These are phyloP conservation scores for Procambarus clarkii DNA, from an alignment of 1,140 invertebrate species.

Conservation along the genomic window DNA sequence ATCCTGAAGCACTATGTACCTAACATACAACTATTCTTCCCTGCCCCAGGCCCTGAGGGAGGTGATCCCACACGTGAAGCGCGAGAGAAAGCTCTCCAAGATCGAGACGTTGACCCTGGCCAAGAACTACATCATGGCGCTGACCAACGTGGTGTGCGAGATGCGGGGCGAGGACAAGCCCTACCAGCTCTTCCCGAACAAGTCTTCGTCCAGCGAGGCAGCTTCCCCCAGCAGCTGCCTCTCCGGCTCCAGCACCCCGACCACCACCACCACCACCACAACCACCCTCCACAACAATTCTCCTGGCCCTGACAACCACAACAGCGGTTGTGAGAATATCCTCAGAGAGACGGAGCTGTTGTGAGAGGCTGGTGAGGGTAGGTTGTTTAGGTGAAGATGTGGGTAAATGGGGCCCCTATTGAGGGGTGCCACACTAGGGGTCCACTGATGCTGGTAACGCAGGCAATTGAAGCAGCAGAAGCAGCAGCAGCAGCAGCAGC, in stretches of 20 bases:
- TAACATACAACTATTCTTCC: no score
- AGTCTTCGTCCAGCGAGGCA: background rate
- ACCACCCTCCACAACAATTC: background rate
- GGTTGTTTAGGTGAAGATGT: no score
- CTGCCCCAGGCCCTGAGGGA: constrained; percentile 86
- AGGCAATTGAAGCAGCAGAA: no score
- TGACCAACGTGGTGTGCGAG: constrained; percentile 90
- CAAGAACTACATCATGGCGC: constrained; percentile 92
- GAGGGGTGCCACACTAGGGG: no score
- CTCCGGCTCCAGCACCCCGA: background rate
- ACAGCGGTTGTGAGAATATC: background rate
- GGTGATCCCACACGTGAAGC: constrained; percentile 90
- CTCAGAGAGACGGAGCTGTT: background rate
- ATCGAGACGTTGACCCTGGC: constrained; percentile 92
- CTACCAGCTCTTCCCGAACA: constrained; percentile 76
- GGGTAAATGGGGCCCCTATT: no score
- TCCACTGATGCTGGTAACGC: no score
- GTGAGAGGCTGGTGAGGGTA: no score
- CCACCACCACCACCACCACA: constrained; percentile 14
- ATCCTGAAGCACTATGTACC: no score
- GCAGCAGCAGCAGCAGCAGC: no score
- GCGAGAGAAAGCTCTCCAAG: constrained; percentile 89
- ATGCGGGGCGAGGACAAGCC: constrained; percentile 83
- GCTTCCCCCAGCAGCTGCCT: constrained; percentile 30
- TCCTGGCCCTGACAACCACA: background rate